A percentile compares a stretch with the other conserved stretches of the same genome.
Evolutionary conservation across 2,888 invertebrate species (phyloP).

Genomic region (Cryptocephalus moraei): DNA sequence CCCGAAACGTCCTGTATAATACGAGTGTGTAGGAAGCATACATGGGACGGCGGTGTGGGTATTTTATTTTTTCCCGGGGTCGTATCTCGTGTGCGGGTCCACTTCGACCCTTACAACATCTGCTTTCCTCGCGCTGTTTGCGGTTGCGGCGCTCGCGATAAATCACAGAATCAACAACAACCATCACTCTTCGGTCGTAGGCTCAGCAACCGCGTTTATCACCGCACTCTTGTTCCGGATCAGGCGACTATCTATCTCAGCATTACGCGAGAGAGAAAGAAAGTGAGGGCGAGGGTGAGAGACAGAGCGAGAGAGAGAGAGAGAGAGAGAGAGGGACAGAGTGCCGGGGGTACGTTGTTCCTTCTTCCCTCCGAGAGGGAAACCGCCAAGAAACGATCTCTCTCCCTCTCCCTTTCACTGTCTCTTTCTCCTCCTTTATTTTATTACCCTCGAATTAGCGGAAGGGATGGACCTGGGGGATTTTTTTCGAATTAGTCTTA

Average conservation of each 20-base stretch:
- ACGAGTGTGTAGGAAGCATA: no score
- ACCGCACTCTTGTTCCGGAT: slow-evolving; percentile 35
- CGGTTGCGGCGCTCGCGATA: slow-evolving; percentile 31
- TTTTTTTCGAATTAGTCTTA: no score
- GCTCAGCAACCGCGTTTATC: slow-evolving; percentile 36
- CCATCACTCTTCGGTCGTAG: slow-evolving; percentile 32
- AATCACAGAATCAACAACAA: slow-evolving; percentile 37
- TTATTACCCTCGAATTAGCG: no score
- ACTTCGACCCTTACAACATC: no score
- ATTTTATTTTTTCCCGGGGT: no score
- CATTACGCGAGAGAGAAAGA: slow-evolving; percentile 12
- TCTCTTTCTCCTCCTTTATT: no score
- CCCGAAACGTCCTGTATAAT: no score
- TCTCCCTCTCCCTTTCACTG: slow-evolving; percentile 1
- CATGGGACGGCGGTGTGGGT: no score
- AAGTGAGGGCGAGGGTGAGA: background rate
- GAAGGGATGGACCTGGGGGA: no score
- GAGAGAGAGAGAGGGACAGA: background rate
- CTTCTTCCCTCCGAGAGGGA: slow-evolving; percentile 3
- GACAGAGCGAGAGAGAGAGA: slow-evolving; percentile 2
- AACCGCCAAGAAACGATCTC: slow-evolving; percentile 16
- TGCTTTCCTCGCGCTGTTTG: slow-evolving; percentile 7
- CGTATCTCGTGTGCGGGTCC: no score
- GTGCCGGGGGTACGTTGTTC: background rate
- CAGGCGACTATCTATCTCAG: slow-evolving; percentile 36